Base-by-base conservation (phyloP, 2,888 invertebrate species). In the Polymixis lichenea region DNA sequence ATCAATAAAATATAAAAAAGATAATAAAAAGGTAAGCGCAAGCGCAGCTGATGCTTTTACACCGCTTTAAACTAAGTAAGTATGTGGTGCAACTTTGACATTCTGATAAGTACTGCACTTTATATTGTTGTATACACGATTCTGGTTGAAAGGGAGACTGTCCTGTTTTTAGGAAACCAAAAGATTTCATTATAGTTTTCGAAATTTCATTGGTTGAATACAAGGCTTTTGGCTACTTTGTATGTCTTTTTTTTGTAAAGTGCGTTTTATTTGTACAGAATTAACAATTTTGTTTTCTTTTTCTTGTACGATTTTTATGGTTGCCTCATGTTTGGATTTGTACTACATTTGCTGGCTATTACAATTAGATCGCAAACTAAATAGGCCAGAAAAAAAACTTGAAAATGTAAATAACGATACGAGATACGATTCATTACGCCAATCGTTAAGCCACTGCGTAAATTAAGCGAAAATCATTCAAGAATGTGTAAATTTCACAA, bases 71-170 rank as follows among this genome's bases (percentile, higher is more conserved):
- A 62, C n/a, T 22, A 28, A 66, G 62, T 56, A n/a, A 74, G 53
- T 58, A 28, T 65, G 60, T 78, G 70, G 32, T 84, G 78, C 53
- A 84, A 84, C 65, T 73, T 68, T 78, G 72, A 68, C 75, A 78
- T 84, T 84, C 53, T 73, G 72, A 61, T 58, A 70, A 49, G 66
- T 60, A 72, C 61, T 72, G 56, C 61, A 71, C 25, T 66, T 75
- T 75, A 49, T 66, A 64, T 64, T 61, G 38, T 64, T 61, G 38
- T 83, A 67, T 5, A 1, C 0, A 68, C 0, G 25, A 66, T 72
- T 83, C 32, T 43, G 4, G 28, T 32, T 28, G 17, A 25, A 51
- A 69, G 8, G 11, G 46, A 62, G 69, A 62, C n/a, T 32, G 11
- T 69, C 58, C 49, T 8, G 28, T 6, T 49, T 58, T 28, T 19